phyloP scores from a whole-genome alignment of 2,113 vertebrate genomes.

The Pseudopipra pipra region DNA sequence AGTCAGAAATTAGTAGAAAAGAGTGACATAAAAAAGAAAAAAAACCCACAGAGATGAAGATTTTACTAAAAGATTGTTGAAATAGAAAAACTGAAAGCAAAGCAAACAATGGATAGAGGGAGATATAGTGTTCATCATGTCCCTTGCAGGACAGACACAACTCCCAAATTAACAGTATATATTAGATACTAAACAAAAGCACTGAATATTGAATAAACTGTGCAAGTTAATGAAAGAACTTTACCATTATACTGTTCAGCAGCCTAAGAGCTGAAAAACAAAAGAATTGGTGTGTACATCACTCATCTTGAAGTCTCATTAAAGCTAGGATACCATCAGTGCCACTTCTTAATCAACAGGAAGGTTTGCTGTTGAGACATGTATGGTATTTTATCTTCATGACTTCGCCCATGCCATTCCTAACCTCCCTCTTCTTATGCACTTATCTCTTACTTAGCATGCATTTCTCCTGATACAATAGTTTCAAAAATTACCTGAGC shows the following conservation, averaged over 20 bases:
- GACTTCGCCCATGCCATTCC: neutral
- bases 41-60: fast-evolving
- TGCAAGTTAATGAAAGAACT: neutral
- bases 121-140: neutral
- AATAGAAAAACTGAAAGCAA: neutral
- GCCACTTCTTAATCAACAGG: neutral
- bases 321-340: conserved; percentile 27
- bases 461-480: neutral
- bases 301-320: conserved; percentile 54
- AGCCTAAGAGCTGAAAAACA: conserved; percentile 5
- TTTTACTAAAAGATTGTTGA: neutral
- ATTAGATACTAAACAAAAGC: neutral
- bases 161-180: neutral
- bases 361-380: conserved; percentile 30
- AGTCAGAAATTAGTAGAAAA: neutral
- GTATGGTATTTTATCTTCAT: conserved; percentile 10
- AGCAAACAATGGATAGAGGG: neutral
- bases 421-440: neutral
- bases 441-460: neutral
- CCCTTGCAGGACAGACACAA: neutral
- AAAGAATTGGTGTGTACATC: conserved; percentile 2
- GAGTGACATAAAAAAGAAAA: neutral
- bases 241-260: neutral
- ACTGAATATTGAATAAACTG: neutral
- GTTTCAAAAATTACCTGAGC: neutral